Evolutionary conservation across 2,888 invertebrate genomes (phyloP), one percentile per base, ranked within the genome.

Genomic region (Psylliodes chrysocephalus): DNA sequence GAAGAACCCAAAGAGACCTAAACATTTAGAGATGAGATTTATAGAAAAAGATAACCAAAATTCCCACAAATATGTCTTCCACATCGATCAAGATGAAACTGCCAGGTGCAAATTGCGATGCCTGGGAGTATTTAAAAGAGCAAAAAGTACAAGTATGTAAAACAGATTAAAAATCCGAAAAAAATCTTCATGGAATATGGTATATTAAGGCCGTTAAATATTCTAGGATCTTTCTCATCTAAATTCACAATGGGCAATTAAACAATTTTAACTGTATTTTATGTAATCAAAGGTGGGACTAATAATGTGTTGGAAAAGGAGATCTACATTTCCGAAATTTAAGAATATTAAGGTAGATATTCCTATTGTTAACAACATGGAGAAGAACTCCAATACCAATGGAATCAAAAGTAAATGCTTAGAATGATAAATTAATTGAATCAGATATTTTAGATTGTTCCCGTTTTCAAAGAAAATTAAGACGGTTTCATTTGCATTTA

Each of bases 361-460:
- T 12, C 18, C 67, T 0, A 71, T 71, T 14, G 65, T 72, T 59
- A 35, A 63, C 3, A 14, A 19, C 2, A 62, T 71, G n/a, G 65
- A 59, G 72, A 38, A 59, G 68, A 56, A 35, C 71, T 6, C 65
- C 67, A 42, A 54, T 71, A 17, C 42, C 67, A 3, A 53, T 68
- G 2, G 68, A 68, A 56, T 7, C 10, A 15, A 51, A 53, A 51
- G 69, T 73, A 8, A 66, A 68, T 30, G 14, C 46, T 12, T 67
- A 72, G 66, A 49, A 70, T 49, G 38, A 71, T 53, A 66, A 72
- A 66, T 56, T 64, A 38, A 40, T 72, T 40, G 19, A 44, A 17
- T 53, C 30, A 10, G 76, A 78, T 79, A 78, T 79, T 49, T 78
- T 79, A 42, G 77, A 72, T 80, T 7, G 77, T 78, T 3, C 61